A percentile compares a stretch with the other conserved stretches of the same genome.
phyloP scores from a whole-genome alignment of 2,888 invertebrate genomes.

The Sarcophaga caerulescens region DNA sequence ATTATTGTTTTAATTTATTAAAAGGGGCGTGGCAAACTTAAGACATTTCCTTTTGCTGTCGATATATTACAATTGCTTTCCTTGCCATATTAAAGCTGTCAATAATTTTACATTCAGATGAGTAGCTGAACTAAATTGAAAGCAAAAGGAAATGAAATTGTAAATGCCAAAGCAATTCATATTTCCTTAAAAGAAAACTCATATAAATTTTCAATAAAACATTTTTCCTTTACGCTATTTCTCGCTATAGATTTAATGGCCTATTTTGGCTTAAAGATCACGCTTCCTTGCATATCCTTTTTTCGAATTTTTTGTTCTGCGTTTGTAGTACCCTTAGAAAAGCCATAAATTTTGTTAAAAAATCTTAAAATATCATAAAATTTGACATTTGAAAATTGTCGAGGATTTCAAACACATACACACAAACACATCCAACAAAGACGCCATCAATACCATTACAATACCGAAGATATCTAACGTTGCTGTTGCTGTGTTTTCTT shows the following conservation, averaged over 20 bases:
- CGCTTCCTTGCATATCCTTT: conserved; percentile 52
- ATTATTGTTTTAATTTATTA: no score
- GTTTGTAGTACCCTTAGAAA: conserved; percentile 46
- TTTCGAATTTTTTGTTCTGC: conserved; percentile 22
- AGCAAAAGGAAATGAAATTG: not conserved
- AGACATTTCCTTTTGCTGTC: no score
- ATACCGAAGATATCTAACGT: conserved; percentile 34
- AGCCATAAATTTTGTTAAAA: conserved; percentile 67
- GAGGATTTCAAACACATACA: conserved; percentile 56
- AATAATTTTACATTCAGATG: not conserved
- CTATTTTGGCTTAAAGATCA: conserved; percentile 47
- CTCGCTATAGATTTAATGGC: conserved; percentile 38
- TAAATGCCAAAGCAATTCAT: conserved; percentile 1
- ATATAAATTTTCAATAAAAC: conserved; percentile 62
- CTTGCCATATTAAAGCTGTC: not conserved
- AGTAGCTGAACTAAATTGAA: not conserved
- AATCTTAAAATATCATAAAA: conserved; percentile 77
- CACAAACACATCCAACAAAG: conserved; percentile 31
- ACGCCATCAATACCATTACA: conserved; percentile 63
- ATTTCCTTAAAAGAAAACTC: conserved; percentile 10
- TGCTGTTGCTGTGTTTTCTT: no score
- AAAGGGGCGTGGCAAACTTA: no score
- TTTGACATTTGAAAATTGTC: conserved; percentile 74
- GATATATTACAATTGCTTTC: no score
- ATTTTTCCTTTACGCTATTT: conserved; percentile 10